Evolutionary conservation across 2,797 vertebrate genomes (phyloP).

Genomic region (Austrolebias charrua): DNA sequence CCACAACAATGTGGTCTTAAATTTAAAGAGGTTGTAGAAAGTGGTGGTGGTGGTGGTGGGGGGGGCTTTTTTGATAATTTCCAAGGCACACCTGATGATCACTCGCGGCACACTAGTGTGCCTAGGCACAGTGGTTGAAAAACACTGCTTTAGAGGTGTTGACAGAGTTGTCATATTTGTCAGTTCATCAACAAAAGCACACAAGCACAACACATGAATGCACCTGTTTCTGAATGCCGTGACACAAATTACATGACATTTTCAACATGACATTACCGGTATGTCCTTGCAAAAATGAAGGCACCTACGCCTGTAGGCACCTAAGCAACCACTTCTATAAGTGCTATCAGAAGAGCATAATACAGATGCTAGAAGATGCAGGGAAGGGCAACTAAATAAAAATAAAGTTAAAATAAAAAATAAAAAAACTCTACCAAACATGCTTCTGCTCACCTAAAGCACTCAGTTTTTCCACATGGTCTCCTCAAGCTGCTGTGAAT

Average conservation of each 20-base stretch:
- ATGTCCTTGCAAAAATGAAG: conserved; percentile 11
- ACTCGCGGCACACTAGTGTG: too few species aligned
- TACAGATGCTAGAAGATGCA: conserved; percentile 40
- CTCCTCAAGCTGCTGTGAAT: conserved; percentile 5
- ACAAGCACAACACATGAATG: background rate
- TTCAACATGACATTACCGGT: conserved; percentile 23
- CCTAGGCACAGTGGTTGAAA: too few species aligned
- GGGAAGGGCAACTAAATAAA: conserved; percentile 29
- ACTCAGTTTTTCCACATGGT: conserved; percentile 1
- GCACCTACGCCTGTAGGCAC: conserved; percentile 5
- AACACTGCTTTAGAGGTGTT: too few species aligned
- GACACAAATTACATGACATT: background rate
- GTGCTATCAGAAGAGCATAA: conserved; percentile 34
- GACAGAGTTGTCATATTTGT: conserved; percentile 11
- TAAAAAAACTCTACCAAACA: conserved; percentile 20
- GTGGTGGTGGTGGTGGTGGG: too few species aligned
- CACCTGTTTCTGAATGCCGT: background rate
- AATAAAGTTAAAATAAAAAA: conserved; percentile 6
- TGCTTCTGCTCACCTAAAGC: conserved; percentile 18
- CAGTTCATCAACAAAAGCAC: conserved; percentile 4
- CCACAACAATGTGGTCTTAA: too few species aligned
- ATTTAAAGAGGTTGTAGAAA: too few species aligned
- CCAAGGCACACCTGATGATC: too few species aligned
- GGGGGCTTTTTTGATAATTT: too few species aligned
- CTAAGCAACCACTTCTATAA: conserved; percentile 16